phyloP scores from a whole-genome alignment of 2,113 vertebrate species.

The Falcunculus frontatus region DNA sequence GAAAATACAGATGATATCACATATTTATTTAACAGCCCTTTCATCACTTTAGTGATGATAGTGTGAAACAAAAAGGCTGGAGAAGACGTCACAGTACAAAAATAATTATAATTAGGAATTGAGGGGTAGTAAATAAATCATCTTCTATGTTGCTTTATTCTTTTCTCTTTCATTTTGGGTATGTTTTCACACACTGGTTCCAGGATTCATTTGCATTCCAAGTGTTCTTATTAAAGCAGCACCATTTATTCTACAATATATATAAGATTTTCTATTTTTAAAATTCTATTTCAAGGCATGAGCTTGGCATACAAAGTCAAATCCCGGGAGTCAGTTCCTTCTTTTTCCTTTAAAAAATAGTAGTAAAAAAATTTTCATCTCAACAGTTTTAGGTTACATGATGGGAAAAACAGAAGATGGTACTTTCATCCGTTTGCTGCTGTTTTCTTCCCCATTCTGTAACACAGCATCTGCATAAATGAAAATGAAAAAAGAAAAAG shows the following conservation, averaged over 20 bases:
- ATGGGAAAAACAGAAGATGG: background rate
- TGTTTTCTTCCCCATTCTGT: background rate
- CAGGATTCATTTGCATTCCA: constrained; percentile 33
- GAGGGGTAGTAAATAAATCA: constrained; percentile 35
- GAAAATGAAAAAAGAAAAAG: background rate
- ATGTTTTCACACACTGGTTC: background rate
- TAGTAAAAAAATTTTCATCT: background rate
- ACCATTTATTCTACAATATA: constrained; percentile 53
- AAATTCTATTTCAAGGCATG: constrained; percentile 49
- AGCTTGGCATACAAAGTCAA: constrained; percentile 37
- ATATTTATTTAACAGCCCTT: constrained; percentile 30
- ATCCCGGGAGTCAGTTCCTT: background rate
- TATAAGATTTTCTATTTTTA: constrained; percentile 61
- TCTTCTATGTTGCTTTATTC: constrained; percentile 29
- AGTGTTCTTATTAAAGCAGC: constrained; percentile 22
- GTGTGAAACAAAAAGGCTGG: constrained; percentile 5
- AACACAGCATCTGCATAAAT: background rate
- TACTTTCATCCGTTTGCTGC: background rate
- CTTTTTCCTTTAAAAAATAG: constrained; percentile 25
- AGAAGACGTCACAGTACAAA: constrained; percentile 1
- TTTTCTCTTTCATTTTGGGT: constrained; percentile 34
- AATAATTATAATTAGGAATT: constrained; percentile 44
- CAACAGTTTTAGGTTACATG: constrained; percentile 18
- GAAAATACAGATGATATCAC: background rate
- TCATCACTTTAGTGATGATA: background rate